Percentiles rank a stretch among this genome's conserved stretches.
phyloP scores from a whole-genome alignment of 1,140 invertebrate species.

The Coelopa frigida region DNA sequence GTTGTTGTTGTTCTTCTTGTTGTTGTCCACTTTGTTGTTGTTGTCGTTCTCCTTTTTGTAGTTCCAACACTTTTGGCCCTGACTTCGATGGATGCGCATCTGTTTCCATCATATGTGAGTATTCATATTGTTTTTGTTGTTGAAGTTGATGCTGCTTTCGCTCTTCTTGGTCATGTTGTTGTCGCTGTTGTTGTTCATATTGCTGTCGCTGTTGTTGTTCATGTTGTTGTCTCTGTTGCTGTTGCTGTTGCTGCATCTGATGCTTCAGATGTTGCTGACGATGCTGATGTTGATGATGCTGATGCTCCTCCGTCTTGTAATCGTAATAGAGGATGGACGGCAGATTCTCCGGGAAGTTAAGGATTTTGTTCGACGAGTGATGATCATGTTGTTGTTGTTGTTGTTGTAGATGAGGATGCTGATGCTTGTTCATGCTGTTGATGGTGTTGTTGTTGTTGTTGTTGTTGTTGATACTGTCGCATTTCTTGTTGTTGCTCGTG shows the following conservation, averaged over 20 bases:
- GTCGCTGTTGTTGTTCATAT: slow-evolving; percentile 13
- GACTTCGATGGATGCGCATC: too few relatives aligned
- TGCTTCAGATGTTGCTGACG: slow-evolving; percentile 41
- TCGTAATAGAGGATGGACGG: slow-evolving; percentile 39
- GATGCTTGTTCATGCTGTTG: slow-evolving; percentile 8
- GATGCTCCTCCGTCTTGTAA: slow-evolving; percentile 41
- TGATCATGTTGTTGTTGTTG: slow-evolving; percentile 12
- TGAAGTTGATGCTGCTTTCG: slow-evolving; percentile 1
- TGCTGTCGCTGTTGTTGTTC: slow-evolving; percentile 19
- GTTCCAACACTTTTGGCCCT: too few relatives aligned
- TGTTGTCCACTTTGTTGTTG: too few relatives aligned
- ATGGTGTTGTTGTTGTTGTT: slow-evolving; percentile 27
- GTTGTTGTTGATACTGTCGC: slow-evolving; percentile 29
- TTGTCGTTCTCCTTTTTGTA: too few relatives aligned
- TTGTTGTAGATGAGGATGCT: background rate
- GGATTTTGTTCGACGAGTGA: slow-evolving; percentile 34
- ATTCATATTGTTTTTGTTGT: background rate
- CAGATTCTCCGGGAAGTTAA: slow-evolving; percentile 41
- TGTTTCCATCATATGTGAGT: too few relatives aligned
- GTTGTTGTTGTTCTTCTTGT: too few relatives aligned
- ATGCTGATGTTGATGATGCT: slow-evolving; percentile 41
- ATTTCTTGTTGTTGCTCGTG: slow-evolving; percentile 17
- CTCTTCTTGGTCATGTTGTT: background rate
- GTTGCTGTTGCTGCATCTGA: slow-evolving; percentile 28
- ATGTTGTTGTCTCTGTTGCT: slow-evolving; percentile 20